Evolutionary conservation across 2,113 vertebrate genomes (phyloP), one percentile per base, ranked within the genome.

Genomic region (Pampusana beccarii): DNA sequence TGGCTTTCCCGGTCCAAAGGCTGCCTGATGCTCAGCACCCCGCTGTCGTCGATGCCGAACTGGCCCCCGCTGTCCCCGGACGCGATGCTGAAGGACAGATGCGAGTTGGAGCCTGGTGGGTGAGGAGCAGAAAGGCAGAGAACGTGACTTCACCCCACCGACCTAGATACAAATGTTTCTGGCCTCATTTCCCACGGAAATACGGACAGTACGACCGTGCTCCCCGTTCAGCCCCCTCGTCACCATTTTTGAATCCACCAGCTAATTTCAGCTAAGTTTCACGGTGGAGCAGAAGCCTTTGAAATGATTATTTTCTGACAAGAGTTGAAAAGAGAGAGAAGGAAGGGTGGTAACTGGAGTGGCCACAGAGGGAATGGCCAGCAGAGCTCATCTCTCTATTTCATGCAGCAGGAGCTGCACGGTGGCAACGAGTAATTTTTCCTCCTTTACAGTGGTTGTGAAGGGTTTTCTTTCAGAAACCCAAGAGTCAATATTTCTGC

Each of bases 1-100:
- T 99, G 99, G 21, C 96, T 98, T 71, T 99, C 99, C 44, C 99
- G 96, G 79, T 99, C 99, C 97, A 99, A 62, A n/a, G 95, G 69
- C 80, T 98, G 98, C 71, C 87, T 97, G 74, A 98, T 98, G 89
- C 98, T 98, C 86, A 99, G 97, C 38, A 97, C 96, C 0, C 99
- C 99, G 0, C 92, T 75, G 85, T 92, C 94, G 90, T 98, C 97
- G 7, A 99, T 98, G 34, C 92, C 46, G 7, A 99, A 99, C 92
- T 99, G 99, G 21, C 98, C 97, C 1, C 98, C 95, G 7, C 99
- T 98, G 91, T 99, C 99, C 7, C 99, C 99, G 0, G 99, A 99
- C 0, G 98, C 92, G 5, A 99, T 99, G 92, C 96, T 98, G 95
- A 98, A 99, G 26, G 98, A 93, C 60, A 99, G 94, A 44, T 99